Evolutionary conservation across 1,140 invertebrate species (phyloP).

Genomic region (Epicauta chinensis): DNA sequence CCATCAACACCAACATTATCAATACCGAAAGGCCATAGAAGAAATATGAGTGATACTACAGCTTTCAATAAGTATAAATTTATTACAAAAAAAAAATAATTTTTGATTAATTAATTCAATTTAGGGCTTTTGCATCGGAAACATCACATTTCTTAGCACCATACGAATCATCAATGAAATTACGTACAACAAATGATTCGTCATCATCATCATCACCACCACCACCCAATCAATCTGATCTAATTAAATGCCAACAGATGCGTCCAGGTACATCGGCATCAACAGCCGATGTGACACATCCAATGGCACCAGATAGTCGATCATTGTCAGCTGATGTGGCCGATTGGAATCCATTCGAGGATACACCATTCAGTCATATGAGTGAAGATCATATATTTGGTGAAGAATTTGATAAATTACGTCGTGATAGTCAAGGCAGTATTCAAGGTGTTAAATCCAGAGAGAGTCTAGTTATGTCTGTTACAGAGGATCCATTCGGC

Average conservation of each 20-base stretch:
- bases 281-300: slow-evolving; percentile 36
- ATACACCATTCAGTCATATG: slow-evolving; percentile 63
- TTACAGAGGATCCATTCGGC: slow-evolving; percentile 73
- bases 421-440: slow-evolving; percentile 73
- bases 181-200: slow-evolving; percentile 43
- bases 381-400: slow-evolving; percentile 82
- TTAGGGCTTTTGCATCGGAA: slow-evolving; percentile 65
- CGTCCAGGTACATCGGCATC: slow-evolving; percentile 36
- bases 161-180: slow-evolving; percentile 61
- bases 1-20: slow-evolving; percentile 48
- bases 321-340: slow-evolving; percentile 57
- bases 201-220: too few relatives aligned
- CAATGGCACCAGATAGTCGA: slow-evolving; percentile 46
- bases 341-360: slow-evolving; percentile 79
- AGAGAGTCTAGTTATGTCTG: slow-evolving; percentile 69
- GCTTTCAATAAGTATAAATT: slow-evolving; percentile 71
- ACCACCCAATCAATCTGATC: slow-evolving; percentile 21
- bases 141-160: slow-evolving; percentile 69
- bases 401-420: slow-evolving; percentile 79
- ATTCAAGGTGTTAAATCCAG: slow-evolving; percentile 67
- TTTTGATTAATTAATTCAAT: slow-evolving; percentile 1
- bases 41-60: slow-evolving; percentile 82
- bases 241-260: slow-evolving; percentile 2
- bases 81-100: not conserved
- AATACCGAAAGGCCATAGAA: slow-evolving; percentile 54